Base-by-base conservation (phyloP, 2,888 invertebrate genomes). In the Agonopterix alstromeriana region DNA sequence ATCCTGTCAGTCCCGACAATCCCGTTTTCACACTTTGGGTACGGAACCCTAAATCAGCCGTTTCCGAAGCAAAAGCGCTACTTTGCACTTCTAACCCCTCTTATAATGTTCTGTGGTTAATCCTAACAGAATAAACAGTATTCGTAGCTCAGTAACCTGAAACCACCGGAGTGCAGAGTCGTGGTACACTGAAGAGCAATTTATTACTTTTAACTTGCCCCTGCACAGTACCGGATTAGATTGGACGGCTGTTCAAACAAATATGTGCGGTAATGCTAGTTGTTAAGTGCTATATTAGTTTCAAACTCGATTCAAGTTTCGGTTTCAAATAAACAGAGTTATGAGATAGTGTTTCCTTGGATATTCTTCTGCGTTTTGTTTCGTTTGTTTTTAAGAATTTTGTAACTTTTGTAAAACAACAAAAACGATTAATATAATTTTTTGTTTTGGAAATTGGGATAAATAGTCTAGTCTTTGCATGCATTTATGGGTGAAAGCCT, bases 131-230 rank as follows among this genome's bases (percentile, higher is more conserved):
- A 27, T 27, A 27, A 27, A 27, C 5, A 1, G 27, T 27, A 27
- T 27, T 27, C 27, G 27, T 27, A 27, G 27, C 27, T 27, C 27
- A 27, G 27, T 27, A 43, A 14, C 17, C 43, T 12, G 50, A 65
- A 70, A 67, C 68, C 70, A 61, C 63, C 47, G 60, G 58, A 65
- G 67, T 66, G 65, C 64, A 56, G 65, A 67, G 56, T 62, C 65
- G 64, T 55, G 61, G 65, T 62, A 67, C 67, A 64, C 56, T 69
- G 70, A 70, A 68, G 70, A 70, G 68, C 73, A 73, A 73, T 73
- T 73, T 73, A 73, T 73, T 71, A 73, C 70, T 67, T 70, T 71
- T 67, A 69, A 71, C 65, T 73, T 65, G 57, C 53, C 45, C 55
- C 52, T 56, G 59, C 59, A 56, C 48, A 35, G 58, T 65, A 60